A percentile compares a stretch with the other conserved stretches of the same genome.
Conservation (phyloP, 2,113 vertebrate species). For the Pimephales promelas region DNA sequence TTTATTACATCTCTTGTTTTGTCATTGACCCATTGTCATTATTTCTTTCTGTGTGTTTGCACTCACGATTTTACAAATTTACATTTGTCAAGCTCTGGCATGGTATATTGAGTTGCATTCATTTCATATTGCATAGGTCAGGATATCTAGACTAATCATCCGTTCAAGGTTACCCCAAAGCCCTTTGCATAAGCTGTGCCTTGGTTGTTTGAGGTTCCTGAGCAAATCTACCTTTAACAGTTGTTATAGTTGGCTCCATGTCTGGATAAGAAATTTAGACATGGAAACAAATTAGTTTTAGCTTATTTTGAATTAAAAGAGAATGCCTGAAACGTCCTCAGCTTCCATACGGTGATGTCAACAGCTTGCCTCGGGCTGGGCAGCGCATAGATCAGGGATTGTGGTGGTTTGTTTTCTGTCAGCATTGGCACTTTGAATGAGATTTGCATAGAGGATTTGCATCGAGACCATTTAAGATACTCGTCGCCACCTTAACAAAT, state of each 20-base stretch:
- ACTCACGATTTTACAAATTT: background rate
- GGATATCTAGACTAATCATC: background rate
- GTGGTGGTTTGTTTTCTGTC: conserved; percentile 5
- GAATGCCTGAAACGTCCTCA: background rate
- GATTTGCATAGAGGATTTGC: conserved; percentile 47
- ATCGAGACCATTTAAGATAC: conserved; percentile 20
- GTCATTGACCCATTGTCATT: background rate
- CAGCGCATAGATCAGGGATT: background rate
- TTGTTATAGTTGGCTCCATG: background rate
- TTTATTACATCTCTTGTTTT: background rate
- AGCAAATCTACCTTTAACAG: background rate
- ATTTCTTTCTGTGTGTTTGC: background rate
- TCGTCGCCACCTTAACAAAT: conserved; percentile 33
- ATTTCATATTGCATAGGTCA: conserved; percentile 12
- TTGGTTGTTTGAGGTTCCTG: conserved; percentile 4
- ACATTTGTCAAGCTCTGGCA: conserved; percentile 4
- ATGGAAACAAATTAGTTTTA: background rate
- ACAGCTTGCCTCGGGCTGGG: conserved; percentile 17
- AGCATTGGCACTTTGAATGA: conserved; percentile 14
- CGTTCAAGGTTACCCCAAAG: conserved; percentile 47
- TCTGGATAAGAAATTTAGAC: background rate
- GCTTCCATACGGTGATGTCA: conserved; percentile 24
- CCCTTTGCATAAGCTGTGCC: conserved; percentile 14
- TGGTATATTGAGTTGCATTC: background rate
- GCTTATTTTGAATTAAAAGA: background rate